phyloP scores from a whole-genome alignment of 2,797 vertebrate species.

The Siniperca undulata region DNA sequence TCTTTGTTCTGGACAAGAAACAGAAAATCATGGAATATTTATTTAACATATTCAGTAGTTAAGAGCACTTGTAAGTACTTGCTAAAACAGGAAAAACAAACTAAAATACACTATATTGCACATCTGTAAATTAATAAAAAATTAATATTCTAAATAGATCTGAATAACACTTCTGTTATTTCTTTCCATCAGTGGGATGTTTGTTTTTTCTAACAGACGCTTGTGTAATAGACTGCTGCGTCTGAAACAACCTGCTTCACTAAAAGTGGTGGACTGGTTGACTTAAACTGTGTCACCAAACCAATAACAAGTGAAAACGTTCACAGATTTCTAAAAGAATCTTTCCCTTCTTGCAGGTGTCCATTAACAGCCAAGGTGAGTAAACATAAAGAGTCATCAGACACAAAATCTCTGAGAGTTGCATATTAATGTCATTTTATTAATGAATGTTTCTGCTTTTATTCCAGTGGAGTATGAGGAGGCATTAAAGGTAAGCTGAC shows the following conservation, averaged over 20 bases:
- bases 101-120: too few relatives aligned
- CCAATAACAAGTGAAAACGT: not conserved
- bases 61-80: too few relatives aligned
- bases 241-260: too few relatives aligned
- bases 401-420: not conserved
- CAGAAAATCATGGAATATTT: too few relatives aligned
- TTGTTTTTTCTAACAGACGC: too few relatives aligned
- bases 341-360: constrained; percentile 86
- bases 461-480: constrained; percentile 94
- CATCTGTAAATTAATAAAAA: too few relatives aligned
- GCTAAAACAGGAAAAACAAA: too few relatives aligned
- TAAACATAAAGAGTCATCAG: not conserved
- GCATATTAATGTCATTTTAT: not conserved
- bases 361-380: constrained; percentile 94
- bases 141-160: too few relatives aligned
- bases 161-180: too few relatives aligned
- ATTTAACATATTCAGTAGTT: not conserved
- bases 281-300: not conserved
- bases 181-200: too few relatives aligned
- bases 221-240: too few relatives aligned
- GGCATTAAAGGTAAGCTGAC: constrained; percentile 90
- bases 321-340: not conserved
- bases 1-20: not conserved
- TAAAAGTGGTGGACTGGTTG: not conserved
- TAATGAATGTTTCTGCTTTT: constrained; percentile 41